Evolutionary conservation across 2,888 invertebrate species (phyloP).

Genomic region (Alloscopus bannaensis): DNA sequence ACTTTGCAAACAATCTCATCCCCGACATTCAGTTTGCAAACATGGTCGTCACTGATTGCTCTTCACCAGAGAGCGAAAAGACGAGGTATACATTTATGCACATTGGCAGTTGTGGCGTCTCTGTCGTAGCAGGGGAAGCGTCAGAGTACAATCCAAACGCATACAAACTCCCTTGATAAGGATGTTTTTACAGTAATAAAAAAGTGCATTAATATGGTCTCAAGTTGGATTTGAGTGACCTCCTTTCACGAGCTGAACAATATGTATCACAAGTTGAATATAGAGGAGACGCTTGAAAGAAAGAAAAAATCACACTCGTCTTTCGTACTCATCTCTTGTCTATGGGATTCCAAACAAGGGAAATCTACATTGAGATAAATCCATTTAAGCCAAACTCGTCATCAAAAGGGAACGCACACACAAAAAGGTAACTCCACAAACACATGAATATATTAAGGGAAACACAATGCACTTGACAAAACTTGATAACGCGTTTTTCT

Average conservation of each 20-base stretch:
- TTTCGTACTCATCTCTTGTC: too few relatives aligned
- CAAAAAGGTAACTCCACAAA: neutral
- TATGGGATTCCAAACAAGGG: constrained; percentile 58
- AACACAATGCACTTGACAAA: constrained; percentile 14
- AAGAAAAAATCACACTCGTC: constrained; percentile 42
- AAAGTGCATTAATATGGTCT: constrained; percentile 53
- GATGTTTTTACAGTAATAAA: constrained; percentile 31
- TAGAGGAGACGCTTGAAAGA: neutral
- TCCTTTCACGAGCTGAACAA: constrained; percentile 50
- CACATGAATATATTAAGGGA: too few relatives aligned
- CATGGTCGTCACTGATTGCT: neutral
- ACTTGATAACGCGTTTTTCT: constrained; percentile 1
- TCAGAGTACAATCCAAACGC: too few relatives aligned
- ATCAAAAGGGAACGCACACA: neutral
- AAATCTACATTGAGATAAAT: constrained; percentile 53
- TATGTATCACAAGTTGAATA: neutral
- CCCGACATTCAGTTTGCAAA: constrained; percentile 45
- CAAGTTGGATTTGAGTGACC: constrained; percentile 45
- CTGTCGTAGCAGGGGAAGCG: too few relatives aligned
- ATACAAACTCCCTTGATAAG: too few relatives aligned
- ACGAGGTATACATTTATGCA: constrained; percentile 1
- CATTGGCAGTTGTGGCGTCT: neutral
- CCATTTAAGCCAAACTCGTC: constrained; percentile 46
- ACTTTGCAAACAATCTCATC: neutral
- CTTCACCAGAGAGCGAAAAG: neutral